Conservation (phyloP, 2,797 vertebrate species). For the Oophaga sylvatica region DNA sequence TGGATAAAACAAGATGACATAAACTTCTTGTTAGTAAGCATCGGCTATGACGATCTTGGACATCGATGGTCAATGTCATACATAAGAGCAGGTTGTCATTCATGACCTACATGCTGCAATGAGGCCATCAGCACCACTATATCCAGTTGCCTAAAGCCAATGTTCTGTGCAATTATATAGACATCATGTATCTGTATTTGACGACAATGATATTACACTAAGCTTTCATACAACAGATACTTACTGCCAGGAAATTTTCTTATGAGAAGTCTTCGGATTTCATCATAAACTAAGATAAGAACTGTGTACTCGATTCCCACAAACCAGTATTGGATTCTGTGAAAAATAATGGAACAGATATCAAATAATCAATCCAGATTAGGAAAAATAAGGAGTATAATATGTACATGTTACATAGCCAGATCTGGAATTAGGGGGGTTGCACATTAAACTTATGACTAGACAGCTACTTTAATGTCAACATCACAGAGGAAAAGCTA, state of each 20-base stretch:
- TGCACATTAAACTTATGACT: background rate
- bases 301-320: slow-evolving; percentile 23
- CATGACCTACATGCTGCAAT: too few species aligned
- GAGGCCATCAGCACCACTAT: too few species aligned
- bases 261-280: slow-evolving; percentile 38
- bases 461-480: too few species aligned
- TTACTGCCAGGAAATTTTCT: slow-evolving; percentile 47
- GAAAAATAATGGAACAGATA: background rate
- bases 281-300: slow-evolving; percentile 53
- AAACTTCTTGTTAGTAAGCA: too few species aligned
- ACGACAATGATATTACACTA: background rate
- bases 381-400: background rate
- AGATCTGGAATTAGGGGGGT: background rate
- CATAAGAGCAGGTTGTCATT: too few species aligned
- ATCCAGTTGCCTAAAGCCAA: too few species aligned
- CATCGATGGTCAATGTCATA: too few species aligned
- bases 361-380: background rate
- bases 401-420: background rate
- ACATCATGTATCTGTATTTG: too few species aligned
- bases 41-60: too few species aligned
- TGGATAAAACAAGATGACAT: too few species aligned
- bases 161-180: too few species aligned
- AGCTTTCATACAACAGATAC: background rate
- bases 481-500: too few species aligned
- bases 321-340: slow-evolving; percentile 55